Base-by-base conservation (phyloP, 2,797 vertebrate genomes). In the Eulemur coronatus region DNA sequence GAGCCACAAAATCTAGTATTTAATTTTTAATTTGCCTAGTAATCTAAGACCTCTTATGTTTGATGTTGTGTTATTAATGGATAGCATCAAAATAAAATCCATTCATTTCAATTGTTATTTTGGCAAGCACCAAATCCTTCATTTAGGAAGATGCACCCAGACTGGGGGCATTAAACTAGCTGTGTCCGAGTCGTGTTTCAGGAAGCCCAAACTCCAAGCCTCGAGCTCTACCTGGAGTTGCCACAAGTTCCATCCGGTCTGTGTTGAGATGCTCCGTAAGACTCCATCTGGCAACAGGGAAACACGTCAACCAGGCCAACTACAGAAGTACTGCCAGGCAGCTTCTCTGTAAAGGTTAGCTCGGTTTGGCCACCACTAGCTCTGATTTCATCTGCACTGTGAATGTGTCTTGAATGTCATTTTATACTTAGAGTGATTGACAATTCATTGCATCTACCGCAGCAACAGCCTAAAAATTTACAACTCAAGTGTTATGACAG, bases 401-500 rank as follows among this genome's bases (percentile, higher is more conserved):
- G 7, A 82, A 93, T 89, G 5, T 15, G 4, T 88, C 84, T 91
- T 80, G 48, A 8, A 82, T 95, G 88, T 95, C 93, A 90, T 63
- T 89, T 93, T 85, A 84, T 65, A 59, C n/a, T 78, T 72, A 73
- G 2, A 0, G 41, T 97, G 97, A 96, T 52, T 96, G 97, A 97
- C 96, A 97, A 94, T 65, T 86, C 76, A 95, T 95, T 91, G 72
- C 24, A 50, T 89, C 86, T 94, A 78, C 10, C 63, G 86, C 75
- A 96, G 70, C 79, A 91, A 84, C 65, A 93, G 80, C 61, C 89
- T 96, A 84, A 89, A 95, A 96, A 95, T 94, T 95, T 94, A 96
- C 33, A 98, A 78, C 89, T 92, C 63, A 35, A 93, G 91, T 94
- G 95, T 96, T 96, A 97, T 96, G 97, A 97, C 72, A 93, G 94